phyloP scores from a whole-genome alignment of 1,140 invertebrate species.

The Cydia amplana region DNA sequence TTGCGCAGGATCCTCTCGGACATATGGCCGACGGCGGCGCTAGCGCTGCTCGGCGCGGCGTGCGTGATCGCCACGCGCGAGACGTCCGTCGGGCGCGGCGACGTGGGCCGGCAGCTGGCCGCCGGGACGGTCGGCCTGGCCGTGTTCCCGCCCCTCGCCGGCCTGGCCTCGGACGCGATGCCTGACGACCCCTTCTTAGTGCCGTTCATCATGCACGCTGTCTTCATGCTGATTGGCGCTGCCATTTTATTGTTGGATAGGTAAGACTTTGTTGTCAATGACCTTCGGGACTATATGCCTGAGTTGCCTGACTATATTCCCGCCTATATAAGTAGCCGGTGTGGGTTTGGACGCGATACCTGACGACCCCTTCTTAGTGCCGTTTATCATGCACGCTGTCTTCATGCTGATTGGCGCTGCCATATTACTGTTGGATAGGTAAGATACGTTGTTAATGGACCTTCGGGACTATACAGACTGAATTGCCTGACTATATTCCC shows the following conservation, averaged over 20 bases:
- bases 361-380: constrained; percentile 73
- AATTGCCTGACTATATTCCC: constrained; percentile 86
- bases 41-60: constrained; percentile 86
- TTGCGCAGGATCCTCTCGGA: constrained; percentile 85
- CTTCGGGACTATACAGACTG: constrained; percentile 86
- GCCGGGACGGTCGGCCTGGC: constrained; percentile 88
- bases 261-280: constrained; percentile 65
- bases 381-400: constrained; percentile 81
- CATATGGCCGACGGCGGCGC: constrained; percentile 86
- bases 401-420: constrained; percentile 83
- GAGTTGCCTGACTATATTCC: constrained; percentile 85
- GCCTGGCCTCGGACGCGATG: constrained; percentile 74
- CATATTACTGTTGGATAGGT: constrained; percentile 68
- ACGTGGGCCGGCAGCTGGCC: constrained; percentile 89
- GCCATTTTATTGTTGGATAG: constrained; percentile 82
- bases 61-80: constrained; percentile 90
- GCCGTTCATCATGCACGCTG: constrained; percentile 81
- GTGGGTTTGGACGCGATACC: constrained; percentile 67
- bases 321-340: constrained; percentile 85
- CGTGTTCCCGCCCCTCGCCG: constrained; percentile 85
- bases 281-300: too few relatives aligned
- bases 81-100: constrained; percentile 87
- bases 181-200: constrained; percentile 71
- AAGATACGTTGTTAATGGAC: constrained; percentile 67
- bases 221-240: constrained; percentile 83